Percentiles rank a stretch among this genome's conserved stretches.
phyloP scores from a whole-genome alignment of 35 echinoderm and acorn worm genomes.

The Holothuria glaberrima region DNA sequence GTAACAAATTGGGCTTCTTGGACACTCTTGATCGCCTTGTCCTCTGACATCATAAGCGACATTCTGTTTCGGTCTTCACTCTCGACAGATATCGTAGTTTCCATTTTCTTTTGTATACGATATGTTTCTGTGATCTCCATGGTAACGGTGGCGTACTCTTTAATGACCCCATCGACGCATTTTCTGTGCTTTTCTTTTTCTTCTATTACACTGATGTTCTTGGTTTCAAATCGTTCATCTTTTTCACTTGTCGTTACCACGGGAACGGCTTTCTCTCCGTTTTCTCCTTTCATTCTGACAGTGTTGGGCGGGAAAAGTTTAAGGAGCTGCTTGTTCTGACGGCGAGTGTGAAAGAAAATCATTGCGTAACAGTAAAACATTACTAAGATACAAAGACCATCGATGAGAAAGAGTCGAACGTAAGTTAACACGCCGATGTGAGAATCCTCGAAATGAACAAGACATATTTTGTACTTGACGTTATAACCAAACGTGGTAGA shows the following conservation, averaged over 20 bases:
- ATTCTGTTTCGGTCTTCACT: too few relatives aligned
- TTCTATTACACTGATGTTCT: constrained; percentile 3
- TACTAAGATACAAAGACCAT: not conserved
- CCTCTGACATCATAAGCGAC: too few relatives aligned
- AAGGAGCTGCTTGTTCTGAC: not conserved
- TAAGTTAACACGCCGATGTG: not conserved
- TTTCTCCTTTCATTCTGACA: not conserved
- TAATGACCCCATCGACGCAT: constrained; percentile 15
- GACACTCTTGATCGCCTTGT: too few relatives aligned
- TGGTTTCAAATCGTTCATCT: constrained; percentile 20
- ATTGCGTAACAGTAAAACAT: constrained; percentile 10
- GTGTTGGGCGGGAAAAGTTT: constrained; percentile 39
- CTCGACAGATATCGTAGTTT: constrained; percentile 16
- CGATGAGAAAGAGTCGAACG: constrained; percentile 17
- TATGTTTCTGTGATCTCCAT: constrained; percentile 34
- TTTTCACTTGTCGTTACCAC: constrained; percentile 2
- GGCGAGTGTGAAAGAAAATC: not conserved
- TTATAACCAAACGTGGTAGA: constrained; percentile 2
- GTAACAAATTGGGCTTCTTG: too few relatives aligned
- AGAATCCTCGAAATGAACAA: not conserved
- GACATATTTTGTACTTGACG: constrained; percentile 8
- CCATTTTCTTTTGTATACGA: not conserved
- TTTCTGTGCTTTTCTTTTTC: constrained; percentile 4
- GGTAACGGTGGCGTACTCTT: constrained; percentile 40
- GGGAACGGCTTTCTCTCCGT: not conserved